A percentile compares a stretch with the other conserved stretches of the same genome.
Conservation (phyloP, 2,797 vertebrate genomes). For the Pteronotus mesoamericanus region DNA sequence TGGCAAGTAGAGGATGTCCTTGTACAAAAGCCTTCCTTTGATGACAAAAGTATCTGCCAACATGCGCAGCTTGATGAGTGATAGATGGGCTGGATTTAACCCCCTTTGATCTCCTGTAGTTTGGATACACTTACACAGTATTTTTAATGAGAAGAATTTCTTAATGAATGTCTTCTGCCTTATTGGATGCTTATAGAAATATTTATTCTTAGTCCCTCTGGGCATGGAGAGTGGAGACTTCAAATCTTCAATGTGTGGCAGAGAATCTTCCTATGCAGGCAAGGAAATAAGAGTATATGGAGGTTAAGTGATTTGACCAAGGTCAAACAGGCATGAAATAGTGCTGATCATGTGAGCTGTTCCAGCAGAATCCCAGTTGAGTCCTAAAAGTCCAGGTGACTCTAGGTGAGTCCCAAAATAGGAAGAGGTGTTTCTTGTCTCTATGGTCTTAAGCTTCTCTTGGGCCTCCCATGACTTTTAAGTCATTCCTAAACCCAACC, state of each 20-base stretch:
- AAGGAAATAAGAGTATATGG: neutral
- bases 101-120: neutral
- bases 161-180: neutral
- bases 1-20: neutral
- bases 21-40: neutral
- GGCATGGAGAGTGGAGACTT: neutral
- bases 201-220: neutral
- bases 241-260: neutral
- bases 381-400: neutral
- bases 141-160: neutral
- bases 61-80: neutral
- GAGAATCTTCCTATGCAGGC: neutral
- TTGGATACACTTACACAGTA: neutral
- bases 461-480: neutral
- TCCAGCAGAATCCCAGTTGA: neutral
- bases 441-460: neutral
- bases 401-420: neutral
- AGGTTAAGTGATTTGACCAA: neutral
- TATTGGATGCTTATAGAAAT: neutral
- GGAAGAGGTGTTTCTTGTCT: neutral
- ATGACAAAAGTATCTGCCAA: neutral
- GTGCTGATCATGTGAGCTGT: neutral
- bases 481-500: rapidly evolving
- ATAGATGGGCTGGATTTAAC: neutral
- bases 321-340: neutral